A percentile compares a stretch with the other conserved stretches of the same genome.
These are phyloP conservation scores for Saguinus midas DNA, from an alignment of 2,113 vertebrate genomes.

Conservation along the genomic window DNA sequence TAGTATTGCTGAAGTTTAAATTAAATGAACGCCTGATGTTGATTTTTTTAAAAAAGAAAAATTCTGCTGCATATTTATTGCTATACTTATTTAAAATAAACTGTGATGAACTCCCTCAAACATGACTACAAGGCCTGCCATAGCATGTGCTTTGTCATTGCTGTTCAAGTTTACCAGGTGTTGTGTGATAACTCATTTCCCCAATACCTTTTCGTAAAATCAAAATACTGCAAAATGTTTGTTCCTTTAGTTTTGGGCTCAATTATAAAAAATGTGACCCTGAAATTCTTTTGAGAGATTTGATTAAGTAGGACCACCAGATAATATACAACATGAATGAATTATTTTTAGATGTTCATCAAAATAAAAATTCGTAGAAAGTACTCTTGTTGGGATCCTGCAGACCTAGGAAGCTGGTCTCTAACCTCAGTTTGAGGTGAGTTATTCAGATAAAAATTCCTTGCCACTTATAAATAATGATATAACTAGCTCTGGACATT, in stretches of 20 bases:
- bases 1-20: background rate
- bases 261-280: background rate
- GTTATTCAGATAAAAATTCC: background rate
- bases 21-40: background rate
- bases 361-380: background rate
- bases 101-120: background rate
- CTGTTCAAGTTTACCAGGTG: background rate
- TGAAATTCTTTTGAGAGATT: background rate
- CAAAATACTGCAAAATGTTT: background rate
- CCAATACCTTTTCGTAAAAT: background rate
- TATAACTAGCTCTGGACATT: background rate
- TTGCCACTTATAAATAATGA: background rate
- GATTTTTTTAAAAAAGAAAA: background rate
- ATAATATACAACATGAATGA: background rate
- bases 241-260: background rate
- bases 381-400: background rate
- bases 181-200: background rate
- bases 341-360: background rate
- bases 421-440: background rate
- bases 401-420: background rate
- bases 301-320: background rate
- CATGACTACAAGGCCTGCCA: accelerated
- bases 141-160: background rate
- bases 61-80: background rate
- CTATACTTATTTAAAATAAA: background rate